A percentile compares a stretch with the other conserved stretches of the same genome.
Conservation (phyloP, 1,140 invertebrate species). For the Phenacoccus solenopsis region DNA sequence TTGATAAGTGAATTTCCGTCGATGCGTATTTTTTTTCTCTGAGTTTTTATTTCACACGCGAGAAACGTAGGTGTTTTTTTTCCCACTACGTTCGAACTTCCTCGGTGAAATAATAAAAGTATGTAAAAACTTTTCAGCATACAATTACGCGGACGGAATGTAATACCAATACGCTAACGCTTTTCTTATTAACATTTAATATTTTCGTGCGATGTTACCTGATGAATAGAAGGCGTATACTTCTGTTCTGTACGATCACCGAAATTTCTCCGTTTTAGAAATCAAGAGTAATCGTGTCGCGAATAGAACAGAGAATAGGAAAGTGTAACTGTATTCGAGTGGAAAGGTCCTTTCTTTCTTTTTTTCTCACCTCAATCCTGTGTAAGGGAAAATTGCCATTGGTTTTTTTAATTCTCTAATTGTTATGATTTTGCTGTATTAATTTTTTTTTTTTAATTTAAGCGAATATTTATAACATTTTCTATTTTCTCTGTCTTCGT, state of each 20-base stretch:
- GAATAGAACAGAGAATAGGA: too few species aligned
- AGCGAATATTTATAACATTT: neutral
- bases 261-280: neutral
- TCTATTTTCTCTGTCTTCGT: conserved; percentile 1
- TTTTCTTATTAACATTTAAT: too few species aligned
- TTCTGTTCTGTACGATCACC: neutral
- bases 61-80: neutral
- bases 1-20: neutral
- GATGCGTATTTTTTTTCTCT: neutral
- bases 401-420: neutral
- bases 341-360: neutral
- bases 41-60: neutral
- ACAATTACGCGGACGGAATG: too few species aligned
- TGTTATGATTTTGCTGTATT: neutral
- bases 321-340: neutral
- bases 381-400: neutral
- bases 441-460: neutral
- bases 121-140: neutral
- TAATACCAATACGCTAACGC: neutral
- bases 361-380: too few species aligned
- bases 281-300: neutral
- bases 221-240: neutral
- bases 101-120: too few species aligned
- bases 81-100: too few species aligned
- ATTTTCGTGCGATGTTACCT: neutral